phyloP scores from a whole-genome alignment of 2,797 vertebrate species.

The Sylvia borin region DNA sequence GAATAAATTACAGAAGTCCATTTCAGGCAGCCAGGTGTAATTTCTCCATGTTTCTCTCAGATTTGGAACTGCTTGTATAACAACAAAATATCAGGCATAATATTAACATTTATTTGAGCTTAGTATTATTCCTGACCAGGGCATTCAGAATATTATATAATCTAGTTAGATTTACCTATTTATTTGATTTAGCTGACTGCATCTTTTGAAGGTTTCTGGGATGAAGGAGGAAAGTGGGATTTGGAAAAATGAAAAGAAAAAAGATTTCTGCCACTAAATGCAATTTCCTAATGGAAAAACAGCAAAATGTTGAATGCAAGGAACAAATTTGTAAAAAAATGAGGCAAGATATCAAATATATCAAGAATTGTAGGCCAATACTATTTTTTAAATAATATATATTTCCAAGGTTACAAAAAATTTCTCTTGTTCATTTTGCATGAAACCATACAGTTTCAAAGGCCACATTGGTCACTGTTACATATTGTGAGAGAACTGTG shows the following conservation, averaged over 20 bases:
- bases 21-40: not conserved
- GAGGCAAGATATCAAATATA: not conserved
- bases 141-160: not conserved
- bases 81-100: not conserved
- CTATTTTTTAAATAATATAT: not conserved
- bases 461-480: accelerated
- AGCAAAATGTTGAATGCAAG: not conserved
- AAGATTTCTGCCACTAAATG: not conserved
- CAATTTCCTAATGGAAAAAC: not conserved
- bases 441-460: not conserved
- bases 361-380: not conserved
- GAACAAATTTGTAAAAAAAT: not conserved
- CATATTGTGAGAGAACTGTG: not conserved
- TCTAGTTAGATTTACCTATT: not conserved
- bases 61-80: not conserved
- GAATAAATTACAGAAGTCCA: not conserved
- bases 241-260: not conserved
- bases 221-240: not conserved
- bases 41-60: not conserved
- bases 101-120: not conserved
- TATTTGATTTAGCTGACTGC: not conserved
- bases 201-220: not conserved
- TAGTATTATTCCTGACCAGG: not conserved
- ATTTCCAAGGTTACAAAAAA: not conserved
- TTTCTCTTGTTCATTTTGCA: not conserved